Conservation (phyloP, 1,140 invertebrate species). For the Dreissena polymorpha region DNA sequence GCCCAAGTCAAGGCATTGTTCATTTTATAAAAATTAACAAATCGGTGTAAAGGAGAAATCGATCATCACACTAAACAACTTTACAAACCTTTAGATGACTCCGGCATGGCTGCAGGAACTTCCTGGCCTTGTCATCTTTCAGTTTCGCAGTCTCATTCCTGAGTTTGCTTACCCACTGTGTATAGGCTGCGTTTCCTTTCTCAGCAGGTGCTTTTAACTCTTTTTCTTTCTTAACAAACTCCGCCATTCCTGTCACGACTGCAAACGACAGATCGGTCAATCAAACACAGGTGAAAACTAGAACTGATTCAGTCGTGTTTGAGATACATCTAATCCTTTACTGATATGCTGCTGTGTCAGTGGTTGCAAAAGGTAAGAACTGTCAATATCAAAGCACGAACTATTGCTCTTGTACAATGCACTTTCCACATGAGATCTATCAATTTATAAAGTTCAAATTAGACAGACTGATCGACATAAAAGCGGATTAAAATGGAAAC, state of each 20-base stretch:
- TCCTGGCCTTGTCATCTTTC: conserved; percentile 40
- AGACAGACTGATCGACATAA: too few relatives aligned
- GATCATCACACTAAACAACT: too few relatives aligned
- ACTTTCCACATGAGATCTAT: too few relatives aligned
- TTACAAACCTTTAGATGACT: conserved; percentile 54
- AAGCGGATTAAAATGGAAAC: too few relatives aligned
- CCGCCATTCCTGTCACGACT: conserved; percentile 40
- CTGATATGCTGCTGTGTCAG: neutral
- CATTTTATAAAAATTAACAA: too few relatives aligned
- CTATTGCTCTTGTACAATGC: too few relatives aligned
- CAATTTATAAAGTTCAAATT: too few relatives aligned
- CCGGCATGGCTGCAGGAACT: conserved; percentile 52
- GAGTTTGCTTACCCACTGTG: conserved; percentile 60
- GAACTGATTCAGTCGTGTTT: too few relatives aligned
- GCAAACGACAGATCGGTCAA: neutral
- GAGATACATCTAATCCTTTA: neutral
- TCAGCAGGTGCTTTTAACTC: conserved; percentile 33
- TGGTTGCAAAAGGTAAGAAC: neutral
- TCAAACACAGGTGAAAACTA: too few relatives aligned
- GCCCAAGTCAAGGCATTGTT: too few relatives aligned
- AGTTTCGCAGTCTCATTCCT: conserved; percentile 60
- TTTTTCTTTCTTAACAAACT: conserved; percentile 15
- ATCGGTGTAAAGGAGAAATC: too few relatives aligned
- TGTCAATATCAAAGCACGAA: neutral
- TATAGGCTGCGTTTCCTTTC: conserved; percentile 57